Evolutionary conservation across 2,888 invertebrate genomes (phyloP).

Genomic region (Brachyptera risi): DNA sequence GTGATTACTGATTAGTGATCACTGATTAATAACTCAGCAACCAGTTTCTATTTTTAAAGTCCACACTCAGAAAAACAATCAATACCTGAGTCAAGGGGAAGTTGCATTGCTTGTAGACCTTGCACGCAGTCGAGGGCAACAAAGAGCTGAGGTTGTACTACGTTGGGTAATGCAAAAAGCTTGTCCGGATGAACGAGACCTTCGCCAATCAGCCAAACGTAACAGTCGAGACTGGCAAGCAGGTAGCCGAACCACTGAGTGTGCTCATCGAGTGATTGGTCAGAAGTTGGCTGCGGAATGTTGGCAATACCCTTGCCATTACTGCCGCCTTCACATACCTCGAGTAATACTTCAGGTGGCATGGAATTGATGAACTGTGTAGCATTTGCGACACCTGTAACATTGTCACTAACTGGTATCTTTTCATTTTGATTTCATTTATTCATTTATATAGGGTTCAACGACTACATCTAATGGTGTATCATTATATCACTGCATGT

Average conservation of each 20-base stretch:
- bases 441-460: no score
- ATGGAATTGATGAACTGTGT: neutral
- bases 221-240: constrained; percentile 46
- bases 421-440: no score
- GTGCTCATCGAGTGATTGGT: neutral
- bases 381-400: neutral
- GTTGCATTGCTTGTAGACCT: neutral
- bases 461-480: no score
- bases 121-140: neutral
- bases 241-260: constrained; percentile 44
- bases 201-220: constrained; percentile 40
- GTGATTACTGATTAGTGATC: no score
- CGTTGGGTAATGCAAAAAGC: neutral
- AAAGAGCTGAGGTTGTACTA: neutral
- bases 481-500: no score
- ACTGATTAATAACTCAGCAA: no score
- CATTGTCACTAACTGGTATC: no score
- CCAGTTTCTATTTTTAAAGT: no score
- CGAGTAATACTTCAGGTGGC: constrained; percentile 31
- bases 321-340: constrained; percentile 40
- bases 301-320: constrained; percentile 38
- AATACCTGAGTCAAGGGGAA: no score
- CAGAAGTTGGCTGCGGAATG: constrained; percentile 28
- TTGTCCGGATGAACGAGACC: neutral
- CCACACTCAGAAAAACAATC: no score